Evolutionary conservation across 2,797 vertebrate species (phyloP).

Genomic region (Halcyon smyrnensis): DNA sequence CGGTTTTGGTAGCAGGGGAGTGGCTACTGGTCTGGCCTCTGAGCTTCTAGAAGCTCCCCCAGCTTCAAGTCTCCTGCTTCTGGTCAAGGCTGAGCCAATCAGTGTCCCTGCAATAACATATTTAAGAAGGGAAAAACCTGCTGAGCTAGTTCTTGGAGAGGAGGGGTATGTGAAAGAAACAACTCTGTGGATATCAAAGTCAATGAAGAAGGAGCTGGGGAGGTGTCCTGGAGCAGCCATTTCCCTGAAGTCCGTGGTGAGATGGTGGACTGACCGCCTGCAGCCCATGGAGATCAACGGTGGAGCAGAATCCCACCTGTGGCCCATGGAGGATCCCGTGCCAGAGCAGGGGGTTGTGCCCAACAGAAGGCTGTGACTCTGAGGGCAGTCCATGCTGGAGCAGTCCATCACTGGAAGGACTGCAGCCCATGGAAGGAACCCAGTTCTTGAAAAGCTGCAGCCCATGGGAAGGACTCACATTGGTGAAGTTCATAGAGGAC

Average conservation of each 20-base stretch:
- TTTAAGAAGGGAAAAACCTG: neutral
- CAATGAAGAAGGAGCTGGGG: neutral
- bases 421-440: neutral
- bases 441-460: neutral
- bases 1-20: neutral
- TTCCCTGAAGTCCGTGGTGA: neutral
- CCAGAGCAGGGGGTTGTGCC: neutral
- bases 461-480: neutral
- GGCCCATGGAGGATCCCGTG: too few relatives aligned
- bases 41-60: neutral
- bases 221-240: too few relatives aligned
- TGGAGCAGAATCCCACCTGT: neutral
- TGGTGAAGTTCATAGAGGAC: neutral
- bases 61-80: neutral
- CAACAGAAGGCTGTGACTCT: neutral
- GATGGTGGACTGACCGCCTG: neutral
- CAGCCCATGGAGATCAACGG: neutral
- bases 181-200: too few relatives aligned
- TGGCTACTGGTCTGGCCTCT: too few relatives aligned
- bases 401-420: neutral
- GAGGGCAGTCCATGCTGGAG: neutral
- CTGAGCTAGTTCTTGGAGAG: neutral
- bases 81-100: neutral
- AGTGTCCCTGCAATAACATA: neutral
- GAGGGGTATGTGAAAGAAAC: neutral